phyloP scores from a whole-genome alignment of 2,888 invertebrate species.

The Cepaea hortensis region DNA sequence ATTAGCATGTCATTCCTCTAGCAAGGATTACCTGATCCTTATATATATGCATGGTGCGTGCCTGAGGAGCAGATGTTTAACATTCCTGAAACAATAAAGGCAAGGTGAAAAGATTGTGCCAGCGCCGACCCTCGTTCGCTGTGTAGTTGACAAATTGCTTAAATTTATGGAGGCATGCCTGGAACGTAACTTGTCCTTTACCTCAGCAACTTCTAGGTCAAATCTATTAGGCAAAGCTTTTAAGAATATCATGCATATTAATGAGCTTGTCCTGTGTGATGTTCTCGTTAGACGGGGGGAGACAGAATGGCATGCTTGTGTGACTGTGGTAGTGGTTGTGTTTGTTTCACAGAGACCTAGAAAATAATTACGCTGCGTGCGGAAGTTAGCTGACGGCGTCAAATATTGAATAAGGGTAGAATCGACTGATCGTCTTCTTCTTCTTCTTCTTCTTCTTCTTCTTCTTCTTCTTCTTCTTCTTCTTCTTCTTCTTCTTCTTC shows the following conservation, averaged over 20 bases:
- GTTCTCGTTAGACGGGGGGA: no score
- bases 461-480: slow-evolving; percentile 25
- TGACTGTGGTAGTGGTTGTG: no score
- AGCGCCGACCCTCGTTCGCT: background rate
- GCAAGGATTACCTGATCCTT: background rate
- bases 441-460: slow-evolving; percentile 8
- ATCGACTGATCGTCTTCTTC: background rate
- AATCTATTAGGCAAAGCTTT: background rate
- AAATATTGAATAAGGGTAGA: background rate
- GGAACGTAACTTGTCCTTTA: background rate
- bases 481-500: slow-evolving; percentile 14
- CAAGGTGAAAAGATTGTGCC: background rate
- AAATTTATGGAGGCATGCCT: background rate
- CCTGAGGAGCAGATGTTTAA: background rate
- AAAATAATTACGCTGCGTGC: no score
- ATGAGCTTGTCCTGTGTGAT: background rate
- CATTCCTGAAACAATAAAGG: background rate
- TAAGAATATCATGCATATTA: background rate
- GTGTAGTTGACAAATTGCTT: background rate
- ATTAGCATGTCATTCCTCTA: no score
- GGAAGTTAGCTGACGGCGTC: background rate
- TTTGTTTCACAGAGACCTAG: no score
- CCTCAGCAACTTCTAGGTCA: background rate
- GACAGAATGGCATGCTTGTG: no score
- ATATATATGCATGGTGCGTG: background rate